phyloP scores from a whole-genome alignment of 2,888 invertebrate genomes.

The Agelastica alni region DNA sequence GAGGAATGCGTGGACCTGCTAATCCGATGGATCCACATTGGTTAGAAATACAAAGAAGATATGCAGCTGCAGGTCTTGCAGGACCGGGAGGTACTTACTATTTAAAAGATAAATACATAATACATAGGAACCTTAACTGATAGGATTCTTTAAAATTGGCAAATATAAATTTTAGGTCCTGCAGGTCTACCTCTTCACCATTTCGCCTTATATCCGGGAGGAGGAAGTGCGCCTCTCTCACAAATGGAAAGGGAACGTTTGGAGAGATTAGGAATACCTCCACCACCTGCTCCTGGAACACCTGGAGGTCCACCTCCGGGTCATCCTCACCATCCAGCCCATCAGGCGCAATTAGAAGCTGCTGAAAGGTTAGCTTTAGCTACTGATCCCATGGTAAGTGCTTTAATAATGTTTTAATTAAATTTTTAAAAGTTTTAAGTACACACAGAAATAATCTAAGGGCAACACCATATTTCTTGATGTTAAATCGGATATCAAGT shows the following conservation, averaged over 20 bases:
- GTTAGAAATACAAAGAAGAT: slow-evolving; percentile 86
- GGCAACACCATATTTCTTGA: no score
- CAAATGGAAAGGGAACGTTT: slow-evolving; percentile 87
- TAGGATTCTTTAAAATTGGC: neutral
- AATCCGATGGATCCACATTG: slow-evolving; percentile 71
- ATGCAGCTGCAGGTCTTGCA: slow-evolving; percentile 56
- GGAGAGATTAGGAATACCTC: slow-evolving; percentile 79
- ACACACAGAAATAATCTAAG: no score
- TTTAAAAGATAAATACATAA: no score
- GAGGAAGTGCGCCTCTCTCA: slow-evolving; percentile 67
- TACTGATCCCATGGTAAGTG: slow-evolving; percentile 83
- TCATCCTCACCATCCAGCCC: slow-evolving; percentile 61
- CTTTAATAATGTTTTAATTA: no score
- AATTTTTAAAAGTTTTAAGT: no score
- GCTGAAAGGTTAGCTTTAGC: slow-evolving; percentile 82
- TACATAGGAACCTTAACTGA: no score
- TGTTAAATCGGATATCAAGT: no score
- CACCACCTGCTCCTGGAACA: slow-evolving; percentile 61
- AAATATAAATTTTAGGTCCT: slow-evolving; percentile 36
- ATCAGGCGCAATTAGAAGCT: slow-evolving; percentile 68
- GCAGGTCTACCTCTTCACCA: slow-evolving; percentile 67
- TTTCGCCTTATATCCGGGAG: slow-evolving; percentile 76
- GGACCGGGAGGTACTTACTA: slow-evolving; percentile 52
- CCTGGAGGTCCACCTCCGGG: slow-evolving; percentile 62
- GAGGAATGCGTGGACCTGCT: slow-evolving; percentile 55